Percentiles rank a stretch among this genome's conserved stretches.
Evolutionary conservation across 2,888 invertebrate species (phyloP).

Genomic region (Trichogramma evanescens): DNA sequence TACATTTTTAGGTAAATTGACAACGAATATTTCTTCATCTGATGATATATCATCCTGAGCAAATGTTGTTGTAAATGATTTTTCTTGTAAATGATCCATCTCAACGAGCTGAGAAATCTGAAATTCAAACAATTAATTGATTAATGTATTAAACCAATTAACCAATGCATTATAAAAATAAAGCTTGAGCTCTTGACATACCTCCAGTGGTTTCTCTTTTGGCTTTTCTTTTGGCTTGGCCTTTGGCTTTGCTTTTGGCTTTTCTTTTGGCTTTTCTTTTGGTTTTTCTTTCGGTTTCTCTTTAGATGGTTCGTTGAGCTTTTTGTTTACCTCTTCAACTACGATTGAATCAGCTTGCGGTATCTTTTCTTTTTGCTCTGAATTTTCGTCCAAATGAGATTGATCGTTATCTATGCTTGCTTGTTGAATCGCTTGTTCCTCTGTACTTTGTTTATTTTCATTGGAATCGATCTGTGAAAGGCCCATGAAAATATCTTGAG

Average conservation of each 20-base stretch:
- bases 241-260: not conserved
- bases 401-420: no score
- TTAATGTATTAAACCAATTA: not conserved
- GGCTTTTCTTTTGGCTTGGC: not conserved
- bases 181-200: not conserved
- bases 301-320: no score
- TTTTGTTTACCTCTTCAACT: no score
- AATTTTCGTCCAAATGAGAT: no score
- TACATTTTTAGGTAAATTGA: constrained; percentile 21
- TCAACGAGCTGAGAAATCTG: constrained; percentile 19
- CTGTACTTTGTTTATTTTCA: no score
- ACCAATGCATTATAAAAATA: not conserved
- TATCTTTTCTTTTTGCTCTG: no score
- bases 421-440: no score
- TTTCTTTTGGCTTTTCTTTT: no score
- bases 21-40: constrained; percentile 18
- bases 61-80: constrained; percentile 5
- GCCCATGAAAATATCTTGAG: no score
- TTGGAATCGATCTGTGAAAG: no score
- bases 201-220: constrained; percentile 4
- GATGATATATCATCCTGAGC: constrained; percentile 7
- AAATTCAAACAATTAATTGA: not conserved
- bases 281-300: no score
- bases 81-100: constrained; percentile 16
- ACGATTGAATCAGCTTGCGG: no score